Base-by-base conservation (phyloP, 2,888 invertebrate species). In the Athetis lepigone region DNA sequence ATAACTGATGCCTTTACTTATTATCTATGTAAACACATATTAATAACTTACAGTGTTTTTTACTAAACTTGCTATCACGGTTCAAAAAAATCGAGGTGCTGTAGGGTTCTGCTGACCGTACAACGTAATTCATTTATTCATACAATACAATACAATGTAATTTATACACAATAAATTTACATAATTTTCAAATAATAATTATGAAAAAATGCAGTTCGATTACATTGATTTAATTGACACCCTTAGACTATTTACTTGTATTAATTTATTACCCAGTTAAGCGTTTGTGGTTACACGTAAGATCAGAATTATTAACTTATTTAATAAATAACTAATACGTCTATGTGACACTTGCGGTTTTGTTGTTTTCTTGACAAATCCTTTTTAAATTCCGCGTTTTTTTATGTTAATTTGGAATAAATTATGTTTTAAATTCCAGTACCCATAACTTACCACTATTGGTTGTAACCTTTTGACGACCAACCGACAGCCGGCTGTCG, bases 101-200 rank as follows among this genome's bases (percentile, higher is more conserved):
- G n/a, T n/a, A n/a, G n/a, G n/a, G n/a, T n/a, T n/a, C n/a, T n/a
- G n/a, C n/a, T n/a, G n/a, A n/a, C n/a, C n/a, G n/a, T n/a, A n/a
- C n/a, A 1, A 16, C 4, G 43, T 37, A n/a, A 37, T 18, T 11
- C 6, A 45, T 61, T 27, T 23, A 52, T 39, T 61, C 5, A n/a
- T n/a, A n/a, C n/a, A n/a, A 36, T 29, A 5, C 11, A 47, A 36
- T 55, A 36, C 18, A 9, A 21, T 54, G 19, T 23, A 4, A 21
- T 7, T 42, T 27, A 45, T 9, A 39, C 29, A 16, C 11, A 18
- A 61, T n/a, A 6, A n/a, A n/a, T 29, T 47, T 25, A 18, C 29
- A 39, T 56, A 37, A n/a, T 47, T 47, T 2, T 46, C 23, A 51
- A 67, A 67, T 46, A 51, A 68, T 37, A 27, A 52, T 68, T 40